Percentiles rank a stretch among this genome's conserved stretches.
These are phyloP conservation scores for Tragulus kanchil DNA, from an alignment of 2,113 vertebrate genomes.

Conservation along the genomic window DNA sequence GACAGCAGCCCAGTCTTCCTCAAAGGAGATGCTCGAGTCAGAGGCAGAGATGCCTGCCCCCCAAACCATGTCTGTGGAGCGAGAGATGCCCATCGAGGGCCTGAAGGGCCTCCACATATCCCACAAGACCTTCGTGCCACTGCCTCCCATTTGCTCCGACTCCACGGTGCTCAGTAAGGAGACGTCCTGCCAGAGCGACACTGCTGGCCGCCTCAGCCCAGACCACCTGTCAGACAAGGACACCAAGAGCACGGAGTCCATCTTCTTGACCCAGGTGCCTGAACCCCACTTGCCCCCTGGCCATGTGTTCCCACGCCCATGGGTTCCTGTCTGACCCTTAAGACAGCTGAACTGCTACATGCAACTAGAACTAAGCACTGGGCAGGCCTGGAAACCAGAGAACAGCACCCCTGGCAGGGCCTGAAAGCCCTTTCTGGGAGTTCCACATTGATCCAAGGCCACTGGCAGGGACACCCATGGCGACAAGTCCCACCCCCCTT, in stretches of 20 bases:
- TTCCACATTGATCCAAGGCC: neutral
- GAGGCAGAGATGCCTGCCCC: neutral
- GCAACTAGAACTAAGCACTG: neutral
- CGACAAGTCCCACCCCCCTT: neutral
- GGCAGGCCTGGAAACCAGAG: neutral
- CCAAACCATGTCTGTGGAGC: neutral
- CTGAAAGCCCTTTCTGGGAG: neutral
- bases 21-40: neutral
- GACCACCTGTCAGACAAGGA: conserved; percentile 51
- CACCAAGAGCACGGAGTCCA: conserved; percentile 73
- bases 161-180: conserved; percentile 67
- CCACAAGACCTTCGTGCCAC: conserved; percentile 13
- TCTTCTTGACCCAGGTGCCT: conserved; percentile 93
- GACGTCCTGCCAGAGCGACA: neutral
- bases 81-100: neutral
- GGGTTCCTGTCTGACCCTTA: neutral
- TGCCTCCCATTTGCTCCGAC: conserved; percentile 67
- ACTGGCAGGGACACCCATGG: neutral
- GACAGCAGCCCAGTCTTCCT: neutral
- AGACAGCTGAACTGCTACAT: neutral
- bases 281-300: neutral
- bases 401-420: neutral
- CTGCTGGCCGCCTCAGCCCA: neutral
- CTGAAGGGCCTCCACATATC: neutral
- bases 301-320: neutral